Percentiles rank a stretch among this genome's conserved stretches.
Evolutionary conservation across 2,797 vertebrate species (phyloP).

Genomic region (Eurystomus glaucurus): DNA sequence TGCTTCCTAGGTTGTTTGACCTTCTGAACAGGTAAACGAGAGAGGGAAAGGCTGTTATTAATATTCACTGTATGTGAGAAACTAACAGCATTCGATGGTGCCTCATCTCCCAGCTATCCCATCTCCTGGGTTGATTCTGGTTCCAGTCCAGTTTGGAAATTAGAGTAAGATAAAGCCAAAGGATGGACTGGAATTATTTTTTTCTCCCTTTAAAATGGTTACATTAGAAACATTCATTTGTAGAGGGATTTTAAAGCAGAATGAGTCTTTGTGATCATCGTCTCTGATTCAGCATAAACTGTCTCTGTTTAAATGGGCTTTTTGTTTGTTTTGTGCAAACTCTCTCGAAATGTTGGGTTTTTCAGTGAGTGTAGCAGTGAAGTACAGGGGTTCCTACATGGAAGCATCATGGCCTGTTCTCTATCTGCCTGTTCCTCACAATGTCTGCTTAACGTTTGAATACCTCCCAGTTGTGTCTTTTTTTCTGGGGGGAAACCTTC

Average conservation of each 20-base stretch:
- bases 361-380: background rate
- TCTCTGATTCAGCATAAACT: background rate
- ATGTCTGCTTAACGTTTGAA: background rate
- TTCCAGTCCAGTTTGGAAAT: background rate
- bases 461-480: background rate
- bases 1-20: slow-evolving; percentile 44
- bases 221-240: background rate
- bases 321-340: slow-evolving; percentile 6
- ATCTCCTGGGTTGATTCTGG: background rate
- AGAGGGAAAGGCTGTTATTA: background rate
- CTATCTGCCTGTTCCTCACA: background rate
- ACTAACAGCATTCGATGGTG: background rate
- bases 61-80: background rate
- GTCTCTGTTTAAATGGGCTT: background rate
- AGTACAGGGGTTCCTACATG: slow-evolving; percentile 22
- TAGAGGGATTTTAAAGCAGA: background rate
- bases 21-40: background rate
- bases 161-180: background rate
- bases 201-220: background rate
- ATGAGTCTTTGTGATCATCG: background rate
- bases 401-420: background rate
- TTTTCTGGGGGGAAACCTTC: background rate
- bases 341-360: background rate
- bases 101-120: background rate
- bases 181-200: background rate